A percentile compares a stretch with the other conserved stretches of the same genome.
phyloP scores from a whole-genome alignment of 2,113 vertebrate species.

The Harpagus bidentatus region DNA sequence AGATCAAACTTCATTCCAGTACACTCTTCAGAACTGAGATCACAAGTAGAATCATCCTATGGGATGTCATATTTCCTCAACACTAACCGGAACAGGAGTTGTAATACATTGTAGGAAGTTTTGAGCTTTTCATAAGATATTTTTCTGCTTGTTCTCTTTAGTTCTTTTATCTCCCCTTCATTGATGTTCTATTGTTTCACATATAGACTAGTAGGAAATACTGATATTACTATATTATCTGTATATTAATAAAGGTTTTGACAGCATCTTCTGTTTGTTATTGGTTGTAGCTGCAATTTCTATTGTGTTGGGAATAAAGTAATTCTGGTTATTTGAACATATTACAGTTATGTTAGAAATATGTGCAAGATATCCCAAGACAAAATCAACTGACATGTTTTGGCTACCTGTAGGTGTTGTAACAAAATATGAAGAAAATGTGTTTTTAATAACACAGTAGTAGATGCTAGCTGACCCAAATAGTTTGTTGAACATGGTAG shows the following conservation, averaged over 20 bases:
- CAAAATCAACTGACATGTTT: not conserved
- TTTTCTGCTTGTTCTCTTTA: not conserved
- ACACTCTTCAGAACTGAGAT: not conserved
- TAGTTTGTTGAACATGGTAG: not conserved
- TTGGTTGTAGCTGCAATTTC: not conserved
- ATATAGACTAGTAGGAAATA: not conserved
- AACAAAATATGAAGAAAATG: not conserved
- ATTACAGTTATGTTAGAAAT: not conserved
- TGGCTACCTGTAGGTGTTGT: not conserved
- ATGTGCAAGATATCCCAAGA: not conserved
- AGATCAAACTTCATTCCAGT: not conserved
- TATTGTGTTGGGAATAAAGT: not conserved
- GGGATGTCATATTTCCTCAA: not conserved
- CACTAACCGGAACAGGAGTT: not conserved
- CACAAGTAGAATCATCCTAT: not conserved
- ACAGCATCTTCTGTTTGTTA: not conserved
- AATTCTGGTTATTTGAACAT: not conserved
- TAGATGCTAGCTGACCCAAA: not conserved
- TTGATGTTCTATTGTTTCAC: not conserved
- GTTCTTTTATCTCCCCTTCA: not conserved
- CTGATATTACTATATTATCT: not conserved
- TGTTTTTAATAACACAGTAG: not conserved
- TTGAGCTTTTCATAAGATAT: not conserved
- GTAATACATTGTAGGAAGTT: not conserved
- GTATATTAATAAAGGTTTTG: not conserved